phyloP scores from a whole-genome alignment of 2,797 vertebrate species.

The Podarcis lilfordi region DNA sequence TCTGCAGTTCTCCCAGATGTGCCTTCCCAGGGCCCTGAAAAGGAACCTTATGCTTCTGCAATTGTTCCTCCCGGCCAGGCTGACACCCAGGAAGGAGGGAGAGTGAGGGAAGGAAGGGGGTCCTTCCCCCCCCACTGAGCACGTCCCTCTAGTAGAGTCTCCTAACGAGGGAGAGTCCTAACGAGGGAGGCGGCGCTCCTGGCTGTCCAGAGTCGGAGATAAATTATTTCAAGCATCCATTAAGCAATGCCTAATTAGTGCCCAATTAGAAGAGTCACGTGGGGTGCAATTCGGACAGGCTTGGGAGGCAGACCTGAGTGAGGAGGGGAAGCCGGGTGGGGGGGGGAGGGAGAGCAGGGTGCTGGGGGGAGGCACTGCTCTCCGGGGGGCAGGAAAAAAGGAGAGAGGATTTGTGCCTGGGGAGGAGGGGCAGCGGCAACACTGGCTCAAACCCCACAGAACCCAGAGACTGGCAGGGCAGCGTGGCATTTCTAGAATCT shows the following conservation, averaged over 20 bases:
- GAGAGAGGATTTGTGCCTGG: not conserved
- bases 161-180: constrained; percentile 76
- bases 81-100: constrained; percentile 71
- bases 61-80: constrained; percentile 67
- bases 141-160: constrained; percentile 64
- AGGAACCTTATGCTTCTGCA: constrained; percentile 53
- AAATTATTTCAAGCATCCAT: constrained; percentile 84
- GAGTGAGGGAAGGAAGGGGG: constrained; percentile 74
- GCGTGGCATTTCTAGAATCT: too few species aligned
- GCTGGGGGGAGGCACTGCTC: not conserved
- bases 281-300: constrained; percentile 75
- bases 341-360: not conserved
- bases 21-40: constrained; percentile 70
- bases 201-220: constrained; percentile 80
- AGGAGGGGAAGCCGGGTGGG: constrained; percentile 47
- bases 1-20: constrained; percentile 22
- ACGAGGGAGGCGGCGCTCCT: constrained; percentile 68
- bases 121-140: constrained; percentile 67
- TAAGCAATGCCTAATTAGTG: constrained; percentile 86
- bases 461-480: not conserved
- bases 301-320: constrained; percentile 29
- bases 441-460: not conserved
- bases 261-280: constrained; percentile 80
- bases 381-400: not conserved
- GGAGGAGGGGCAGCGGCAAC: not conserved